Base-by-base conservation (phyloP, 2,888 invertebrate species). In the Palloptera scutellata region DNA sequence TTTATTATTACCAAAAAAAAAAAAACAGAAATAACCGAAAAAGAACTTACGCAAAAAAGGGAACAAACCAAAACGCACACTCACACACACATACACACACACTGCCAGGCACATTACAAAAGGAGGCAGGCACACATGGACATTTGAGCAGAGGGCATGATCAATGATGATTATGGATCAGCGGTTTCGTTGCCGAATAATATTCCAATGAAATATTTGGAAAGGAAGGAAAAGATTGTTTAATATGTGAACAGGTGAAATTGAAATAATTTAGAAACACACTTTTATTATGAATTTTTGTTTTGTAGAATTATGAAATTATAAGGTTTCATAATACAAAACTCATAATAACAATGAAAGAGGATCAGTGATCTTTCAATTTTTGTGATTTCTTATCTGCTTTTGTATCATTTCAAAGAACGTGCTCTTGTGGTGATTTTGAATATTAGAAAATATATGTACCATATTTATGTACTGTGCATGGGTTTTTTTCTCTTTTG, bases 291-390 rank as follows among this genome's bases (percentile, higher is more conserved):
- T 30, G 30, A 30, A 6, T 43, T 68, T 57, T 64, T 42, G 61
- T 64, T n/a, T 53, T 60, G 43, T n/a, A 5, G 60, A 69, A 67
- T 63, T 68, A 67, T 62, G 51, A 68, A 68, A 69, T 70, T 69
- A 68, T 66, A 64, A 41, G 54, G 51, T 63, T 62, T 62, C 62
- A 59, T 60, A 59, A 19, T 55, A 57, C 42, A 58, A 60, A 51
- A 64, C 40, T 19, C n/a, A 19, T 43, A 57, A 62, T 15, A 48
- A 19, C 20, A 59, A 60, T 58, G 30, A 15, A 58, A 1, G 20
- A 9, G 54, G 30, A 54, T 54, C 54, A 10, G 54, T 54, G 54
- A 54, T 54, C 54, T 54, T n/a, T 17, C 54, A 54, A 13, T 17
- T 19, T 17, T 53, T 2, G 12, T 48, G n/a, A n/a, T n/a, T n/a